Percentiles rank a stretch among this genome's conserved stretches.
Conservation (phyloP, 2,797 vertebrate genomes). For the Typhlichthys subterraneus region DNA sequence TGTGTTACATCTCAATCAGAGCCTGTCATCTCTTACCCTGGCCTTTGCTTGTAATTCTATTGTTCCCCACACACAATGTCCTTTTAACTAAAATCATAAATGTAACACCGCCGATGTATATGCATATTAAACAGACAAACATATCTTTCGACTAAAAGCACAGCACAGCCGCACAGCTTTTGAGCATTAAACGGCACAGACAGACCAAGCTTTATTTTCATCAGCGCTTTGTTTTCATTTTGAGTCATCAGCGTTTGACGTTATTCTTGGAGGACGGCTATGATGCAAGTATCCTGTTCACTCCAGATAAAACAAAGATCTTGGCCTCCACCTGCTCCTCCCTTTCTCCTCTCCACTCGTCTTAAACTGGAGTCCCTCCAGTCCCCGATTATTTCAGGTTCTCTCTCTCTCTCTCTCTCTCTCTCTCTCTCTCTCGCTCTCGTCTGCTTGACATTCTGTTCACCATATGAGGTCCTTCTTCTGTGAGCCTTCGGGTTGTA, state of each 20-base stretch:
- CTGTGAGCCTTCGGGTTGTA: conserved; percentile 59
- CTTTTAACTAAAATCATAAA: background rate
- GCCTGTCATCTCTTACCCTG: no score
- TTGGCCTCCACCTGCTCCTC: conserved; percentile 16
- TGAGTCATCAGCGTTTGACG: conserved; percentile 67
- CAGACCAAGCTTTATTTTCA: conserved; percentile 53
- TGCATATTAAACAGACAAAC: conserved; percentile 24
- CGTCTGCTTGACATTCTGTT: conserved; percentile 40
- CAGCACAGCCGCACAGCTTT: conserved; percentile 8
- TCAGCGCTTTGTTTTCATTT: conserved; percentile 61
- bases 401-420: background rate
- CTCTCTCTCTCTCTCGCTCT: background rate
- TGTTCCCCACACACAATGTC: background rate
- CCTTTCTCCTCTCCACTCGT: conserved; percentile 24
- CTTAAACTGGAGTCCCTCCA: conserved; percentile 47
- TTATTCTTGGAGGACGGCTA: conserved; percentile 67
- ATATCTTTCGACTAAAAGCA: conserved; percentile 23
- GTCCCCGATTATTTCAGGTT: conserved; percentile 48
- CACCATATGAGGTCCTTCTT: conserved; percentile 53
- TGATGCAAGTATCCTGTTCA: conserved; percentile 56
- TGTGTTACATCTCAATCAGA: no score
- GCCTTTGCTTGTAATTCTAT: background rate
- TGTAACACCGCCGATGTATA: background rate
- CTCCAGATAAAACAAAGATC: conserved; percentile 67
- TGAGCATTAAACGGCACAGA: conserved; percentile 38